Evolutionary conservation across 2,888 invertebrate species (phyloP).

Genomic region (Scaptomyza caliginosa): DNA sequence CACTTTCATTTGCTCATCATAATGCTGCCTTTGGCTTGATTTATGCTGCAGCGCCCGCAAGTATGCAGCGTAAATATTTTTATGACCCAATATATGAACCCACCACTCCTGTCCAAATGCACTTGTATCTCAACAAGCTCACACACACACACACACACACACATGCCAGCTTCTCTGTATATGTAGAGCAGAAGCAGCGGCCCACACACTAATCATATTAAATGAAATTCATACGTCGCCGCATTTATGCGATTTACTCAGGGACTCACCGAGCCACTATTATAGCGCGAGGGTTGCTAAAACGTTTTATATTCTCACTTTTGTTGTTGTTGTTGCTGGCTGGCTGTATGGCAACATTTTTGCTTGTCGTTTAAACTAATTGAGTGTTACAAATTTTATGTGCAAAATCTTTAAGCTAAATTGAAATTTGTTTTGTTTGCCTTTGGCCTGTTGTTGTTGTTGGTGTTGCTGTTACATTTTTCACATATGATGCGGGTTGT

Average conservation of each 20-base stretch:
- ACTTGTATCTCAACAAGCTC: slow-evolving; percentile 8
- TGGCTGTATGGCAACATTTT: slow-evolving; percentile 65
- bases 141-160: background rate
- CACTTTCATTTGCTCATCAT: slow-evolving; percentile 43
- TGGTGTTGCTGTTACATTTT: slow-evolving; percentile 47
- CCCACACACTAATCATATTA: slow-evolving; percentile 80
- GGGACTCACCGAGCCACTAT: slow-evolving; percentile 12
- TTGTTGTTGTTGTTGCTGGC: slow-evolving; percentile 15
- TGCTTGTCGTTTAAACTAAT: slow-evolving; percentile 78
- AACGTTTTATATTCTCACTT: slow-evolving; percentile 35
- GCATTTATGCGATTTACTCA: slow-evolving; percentile 69
- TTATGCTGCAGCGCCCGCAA: slow-evolving; percentile 78
- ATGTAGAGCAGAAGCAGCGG: slow-evolving; percentile 18
- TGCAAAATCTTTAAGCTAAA: slow-evolving; percentile 77
- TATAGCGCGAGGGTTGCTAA: slow-evolving; percentile 59
- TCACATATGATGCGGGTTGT: slow-evolving; percentile 72
- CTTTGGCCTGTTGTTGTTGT: slow-evolving; percentile 15
- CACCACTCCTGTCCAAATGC: background rate
- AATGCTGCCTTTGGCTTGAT: slow-evolving; percentile 67
- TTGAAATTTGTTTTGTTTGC: slow-evolving; percentile 76
- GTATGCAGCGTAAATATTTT: slow-evolving; percentile 78
- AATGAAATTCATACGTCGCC: slow-evolving; percentile 75
- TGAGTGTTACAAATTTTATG: slow-evolving; percentile 82
- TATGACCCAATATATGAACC: slow-evolving; percentile 66
- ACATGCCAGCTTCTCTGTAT: background rate